Evolutionary conservation across 2,888 invertebrate genomes (phyloP).

Genomic region (Anodontia alba): DNA sequence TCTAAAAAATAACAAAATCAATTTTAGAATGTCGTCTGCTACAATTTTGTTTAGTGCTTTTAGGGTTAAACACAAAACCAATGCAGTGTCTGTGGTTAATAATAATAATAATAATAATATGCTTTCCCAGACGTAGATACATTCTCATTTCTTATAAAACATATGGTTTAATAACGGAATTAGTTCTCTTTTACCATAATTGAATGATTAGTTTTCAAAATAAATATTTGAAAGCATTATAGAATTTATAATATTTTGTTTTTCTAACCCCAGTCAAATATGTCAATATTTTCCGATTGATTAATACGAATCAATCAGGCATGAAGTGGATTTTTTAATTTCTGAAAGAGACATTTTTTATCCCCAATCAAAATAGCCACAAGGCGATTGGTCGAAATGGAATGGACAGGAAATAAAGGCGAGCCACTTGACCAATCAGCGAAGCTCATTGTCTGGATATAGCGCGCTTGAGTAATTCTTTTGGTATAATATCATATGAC

Average conservation of each 20-base stretch:
- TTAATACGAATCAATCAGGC: neutral
- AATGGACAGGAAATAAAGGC: neutral
- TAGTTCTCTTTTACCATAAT: too few relatives aligned
- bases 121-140: too few relatives aligned
- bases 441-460: neutral
- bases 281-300: neutral
- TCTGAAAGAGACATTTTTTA: neutral
- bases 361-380: constrained; percentile 3
- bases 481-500: neutral
- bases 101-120: too few relatives aligned
- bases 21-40: too few relatives aligned
- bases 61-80: too few relatives aligned
- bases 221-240: constrained; percentile 3
- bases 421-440: constrained; percentile 10
- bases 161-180: too few relatives aligned
- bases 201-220: neutral
- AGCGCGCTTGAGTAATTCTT: constrained; percentile 12
- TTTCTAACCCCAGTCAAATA: neutral
- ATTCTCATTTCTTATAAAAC: too few relatives aligned
- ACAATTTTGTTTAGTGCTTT: too few relatives aligned
- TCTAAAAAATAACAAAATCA: too few relatives aligned
- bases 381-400: neutral
- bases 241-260: constrained; percentile 11
- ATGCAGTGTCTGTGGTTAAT: too few relatives aligned
- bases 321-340: neutral